Evolutionary conservation across 53 echinoderm and acorn worm genomes (phyloP).

Genomic region (Holothuria scabra): DNA sequence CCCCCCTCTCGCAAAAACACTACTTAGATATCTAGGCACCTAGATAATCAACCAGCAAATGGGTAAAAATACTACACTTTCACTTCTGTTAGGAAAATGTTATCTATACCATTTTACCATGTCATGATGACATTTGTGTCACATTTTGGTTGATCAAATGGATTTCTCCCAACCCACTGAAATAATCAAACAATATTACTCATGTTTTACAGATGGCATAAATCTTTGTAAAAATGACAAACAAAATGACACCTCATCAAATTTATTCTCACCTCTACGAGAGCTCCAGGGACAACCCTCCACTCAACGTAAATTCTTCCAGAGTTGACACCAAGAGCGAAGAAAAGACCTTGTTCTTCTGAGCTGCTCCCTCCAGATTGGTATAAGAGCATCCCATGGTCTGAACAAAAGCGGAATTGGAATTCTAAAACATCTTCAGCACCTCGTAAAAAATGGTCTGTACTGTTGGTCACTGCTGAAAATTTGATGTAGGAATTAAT

Average conservation of each 20-base stretch:
- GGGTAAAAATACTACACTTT: too few species aligned
- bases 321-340: slow-evolving; percentile 83
- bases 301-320: slow-evolving; percentile 88
- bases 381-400: slow-evolving; percentile 95
- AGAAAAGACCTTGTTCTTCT: slow-evolving; percentile 73
- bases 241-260: background rate
- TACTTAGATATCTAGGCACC: too few species aligned
- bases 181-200: too few species aligned
- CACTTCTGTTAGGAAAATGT: too few species aligned
- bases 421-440: slow-evolving; percentile 87
- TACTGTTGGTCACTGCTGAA: slow-evolving; percentile 63
- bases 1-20: too few species aligned
- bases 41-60: too few species aligned
- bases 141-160: too few species aligned
- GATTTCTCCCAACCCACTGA: too few species aligned
- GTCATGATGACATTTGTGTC: too few species aligned
- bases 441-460: slow-evolving; percentile 73
- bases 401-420: slow-evolving; percentile 93
- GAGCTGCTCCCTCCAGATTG: slow-evolving; percentile 81
- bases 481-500: slow-evolving; percentile 92
- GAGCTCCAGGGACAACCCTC: slow-evolving; percentile 80
- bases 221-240: background rate
- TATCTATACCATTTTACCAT: too few species aligned
- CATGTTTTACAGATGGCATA: too few species aligned
- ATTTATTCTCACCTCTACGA: slow-evolving; percentile 77